These are phyloP conservation scores for Lochmaea capreae DNA, from an alignment of 2,888 invertebrate genomes.

Conservation along the genomic window DNA sequence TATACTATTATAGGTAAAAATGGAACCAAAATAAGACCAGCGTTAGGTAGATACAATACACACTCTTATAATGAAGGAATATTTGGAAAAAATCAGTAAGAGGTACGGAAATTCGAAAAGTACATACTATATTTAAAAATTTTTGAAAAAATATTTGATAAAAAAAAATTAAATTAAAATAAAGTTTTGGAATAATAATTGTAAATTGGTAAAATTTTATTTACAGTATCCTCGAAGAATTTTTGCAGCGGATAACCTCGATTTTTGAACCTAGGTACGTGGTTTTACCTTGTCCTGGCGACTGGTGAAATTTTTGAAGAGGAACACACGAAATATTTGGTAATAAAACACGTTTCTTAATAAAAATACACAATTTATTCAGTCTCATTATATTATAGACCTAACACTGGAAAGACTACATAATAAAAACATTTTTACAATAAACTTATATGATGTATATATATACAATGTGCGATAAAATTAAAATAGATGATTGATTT, in stretches of 20 bases:
- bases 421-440: constrained; percentile 61
- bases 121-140: too few species aligned
- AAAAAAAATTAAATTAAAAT: not conserved
- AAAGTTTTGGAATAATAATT: not conserved
- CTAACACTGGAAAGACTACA: constrained; percentile 58
- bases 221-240: constrained; percentile 32
- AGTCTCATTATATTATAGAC: constrained; percentile 63
- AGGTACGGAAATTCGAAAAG: too few species aligned
- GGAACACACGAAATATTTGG: constrained; percentile 8
- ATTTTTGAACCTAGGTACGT: constrained; percentile 51
- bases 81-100: too few species aligned
- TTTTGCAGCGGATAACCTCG: constrained; percentile 47
- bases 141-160: not conserved
- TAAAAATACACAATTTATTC: constrained; percentile 63
- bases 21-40: too few species aligned
- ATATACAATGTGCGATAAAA: constrained; percentile 57
- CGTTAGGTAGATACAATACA: too few species aligned
- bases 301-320: constrained; percentile 19
- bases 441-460: constrained; percentile 59
- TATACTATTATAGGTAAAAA: too few species aligned
- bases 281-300: constrained; percentile 25
- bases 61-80: too few species aligned
- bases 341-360: constrained; percentile 50
- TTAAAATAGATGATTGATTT: constrained; percentile 51
- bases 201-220: constrained; percentile 21